Percentiles rank a stretch among this genome's conserved stretches.
phyloP scores from a whole-genome alignment of 37 sponge, comb jelly and placozoan species.

The Tethya wilhelma region DNA sequence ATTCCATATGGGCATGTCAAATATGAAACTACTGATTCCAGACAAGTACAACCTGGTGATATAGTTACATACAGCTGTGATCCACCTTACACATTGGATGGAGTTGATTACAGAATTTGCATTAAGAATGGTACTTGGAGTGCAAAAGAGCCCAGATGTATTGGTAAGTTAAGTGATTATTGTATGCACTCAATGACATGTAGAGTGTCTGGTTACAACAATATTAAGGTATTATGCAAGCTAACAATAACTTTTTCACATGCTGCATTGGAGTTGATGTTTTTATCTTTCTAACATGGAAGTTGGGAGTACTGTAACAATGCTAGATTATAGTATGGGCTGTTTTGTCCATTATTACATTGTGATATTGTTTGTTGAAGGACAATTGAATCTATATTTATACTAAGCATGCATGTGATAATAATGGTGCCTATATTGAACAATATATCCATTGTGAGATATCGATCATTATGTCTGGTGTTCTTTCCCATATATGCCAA shows the following conservation, averaged over 20 bases:
- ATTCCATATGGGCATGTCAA: constrained; percentile 19
- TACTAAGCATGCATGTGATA: too few species aligned
- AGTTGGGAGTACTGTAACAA: too few species aligned
- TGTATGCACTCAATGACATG: too few species aligned
- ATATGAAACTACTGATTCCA: constrained; percentile 11
- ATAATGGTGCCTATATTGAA: too few species aligned
- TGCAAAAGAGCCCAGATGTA: constrained; percentile 6
- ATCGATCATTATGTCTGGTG: too few species aligned
- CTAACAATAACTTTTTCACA: background rate
- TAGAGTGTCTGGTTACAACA: background rate
- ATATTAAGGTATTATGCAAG: background rate
- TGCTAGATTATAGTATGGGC: too few species aligned
- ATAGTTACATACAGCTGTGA: constrained; percentile 16
- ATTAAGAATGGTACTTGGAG: constrained; percentile 33
- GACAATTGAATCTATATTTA: too few species aligned
- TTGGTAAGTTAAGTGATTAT: too few species aligned
- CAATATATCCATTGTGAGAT: too few species aligned
- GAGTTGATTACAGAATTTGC: constrained; percentile 6
- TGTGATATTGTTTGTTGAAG: too few species aligned
- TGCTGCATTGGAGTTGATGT: background rate
- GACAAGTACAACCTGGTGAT: constrained; percentile 17
- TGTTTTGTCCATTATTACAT: too few species aligned
- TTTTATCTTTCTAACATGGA: background rate
- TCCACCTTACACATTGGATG: constrained; percentile 6
- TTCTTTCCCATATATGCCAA: too few species aligned